Conservation (phyloP, 2,888 invertebrate genomes). For the Ctenicera cuprea region DNA sequence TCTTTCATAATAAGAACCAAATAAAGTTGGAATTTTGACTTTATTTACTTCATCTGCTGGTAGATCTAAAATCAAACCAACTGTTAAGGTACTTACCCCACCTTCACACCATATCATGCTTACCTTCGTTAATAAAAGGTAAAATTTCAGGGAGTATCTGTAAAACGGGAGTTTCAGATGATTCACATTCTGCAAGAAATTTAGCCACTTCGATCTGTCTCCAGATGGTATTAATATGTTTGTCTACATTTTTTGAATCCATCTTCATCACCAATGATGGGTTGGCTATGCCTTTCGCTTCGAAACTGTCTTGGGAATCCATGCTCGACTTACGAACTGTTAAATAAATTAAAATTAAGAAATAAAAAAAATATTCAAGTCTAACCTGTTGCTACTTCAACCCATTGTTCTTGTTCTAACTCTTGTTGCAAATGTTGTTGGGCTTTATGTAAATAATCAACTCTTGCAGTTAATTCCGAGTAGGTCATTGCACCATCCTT, state of each 20-base stretch:
- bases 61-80: constrained; percentile 28
- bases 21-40: constrained; percentile 79
- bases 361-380: constrained; percentile 8
- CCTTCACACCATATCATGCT: too few species aligned
- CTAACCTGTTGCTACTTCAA: constrained; percentile 71
- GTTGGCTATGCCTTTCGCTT: constrained; percentile 72
- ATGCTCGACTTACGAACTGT: constrained; percentile 48
- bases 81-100: not conserved
- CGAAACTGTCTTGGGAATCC: constrained; percentile 59
- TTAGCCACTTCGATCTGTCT: constrained; percentile 89
- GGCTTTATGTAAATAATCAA: constrained; percentile 76
- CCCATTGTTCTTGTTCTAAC: constrained; percentile 76
- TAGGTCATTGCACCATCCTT: constrained; percentile 77
- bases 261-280: constrained; percentile 82
- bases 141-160: constrained; percentile 63
- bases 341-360: not conserved
- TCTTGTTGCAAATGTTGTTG: constrained; percentile 81
- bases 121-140: constrained; percentile 60
- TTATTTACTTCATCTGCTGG: constrained; percentile 40
- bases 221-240: constrained; percentile 85
- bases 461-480: constrained; percentile 74
- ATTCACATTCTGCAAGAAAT: constrained; percentile 81
- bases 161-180: constrained; percentile 72
- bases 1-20: constrained; percentile 82
- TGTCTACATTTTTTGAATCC: constrained; percentile 82